These are phyloP conservation scores for Alligator mississippiensis DNA, from an alignment of 2,113 vertebrate species.

Conservation along the genomic window DNA sequence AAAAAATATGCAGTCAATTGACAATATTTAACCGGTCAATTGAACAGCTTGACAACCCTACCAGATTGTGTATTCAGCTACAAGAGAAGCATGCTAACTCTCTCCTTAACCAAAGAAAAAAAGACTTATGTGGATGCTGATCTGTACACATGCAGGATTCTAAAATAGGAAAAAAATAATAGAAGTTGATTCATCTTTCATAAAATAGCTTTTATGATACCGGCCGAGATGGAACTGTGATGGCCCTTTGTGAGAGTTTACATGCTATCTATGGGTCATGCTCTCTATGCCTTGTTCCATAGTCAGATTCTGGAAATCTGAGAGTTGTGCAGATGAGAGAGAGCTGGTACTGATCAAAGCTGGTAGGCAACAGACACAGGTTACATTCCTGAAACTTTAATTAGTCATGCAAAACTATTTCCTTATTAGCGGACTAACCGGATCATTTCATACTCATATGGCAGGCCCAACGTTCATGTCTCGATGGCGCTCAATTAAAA, in stretches of 20 bases:
- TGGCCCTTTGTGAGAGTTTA: neutral
- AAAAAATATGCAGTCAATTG: no score
- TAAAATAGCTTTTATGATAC: neutral
- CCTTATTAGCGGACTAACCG: constrained; percentile 45
- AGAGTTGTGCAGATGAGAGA: neutral
- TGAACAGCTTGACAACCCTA: no score
- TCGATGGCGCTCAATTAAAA: constrained; percentile 38
- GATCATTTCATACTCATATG: constrained; percentile 35
- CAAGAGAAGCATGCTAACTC: neutral
- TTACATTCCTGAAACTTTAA: constrained; percentile 26
- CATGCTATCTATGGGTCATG: neutral
- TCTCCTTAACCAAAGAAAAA: neutral
- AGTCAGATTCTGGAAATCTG: neutral
- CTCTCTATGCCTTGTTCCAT: neutral
- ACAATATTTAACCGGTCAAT: no score
- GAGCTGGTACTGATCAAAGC: constrained; percentile 12
- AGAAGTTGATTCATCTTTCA: neutral
- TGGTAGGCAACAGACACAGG: constrained; percentile 24
- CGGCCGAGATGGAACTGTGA: neutral
- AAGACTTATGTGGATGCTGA: neutral
- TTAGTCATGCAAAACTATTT: constrained; percentile 40
- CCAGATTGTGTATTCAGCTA: neutral
- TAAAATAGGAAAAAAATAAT: neutral
- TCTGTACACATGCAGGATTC: neutral
- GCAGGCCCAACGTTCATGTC: constrained; percentile 31